A percentile compares a stretch with the other conserved stretches of the same genome.
These are phyloP conservation scores for Rhopalosiphum maidis DNA, from an alignment of 1,140 invertebrate species.

Conservation along the genomic window DNA sequence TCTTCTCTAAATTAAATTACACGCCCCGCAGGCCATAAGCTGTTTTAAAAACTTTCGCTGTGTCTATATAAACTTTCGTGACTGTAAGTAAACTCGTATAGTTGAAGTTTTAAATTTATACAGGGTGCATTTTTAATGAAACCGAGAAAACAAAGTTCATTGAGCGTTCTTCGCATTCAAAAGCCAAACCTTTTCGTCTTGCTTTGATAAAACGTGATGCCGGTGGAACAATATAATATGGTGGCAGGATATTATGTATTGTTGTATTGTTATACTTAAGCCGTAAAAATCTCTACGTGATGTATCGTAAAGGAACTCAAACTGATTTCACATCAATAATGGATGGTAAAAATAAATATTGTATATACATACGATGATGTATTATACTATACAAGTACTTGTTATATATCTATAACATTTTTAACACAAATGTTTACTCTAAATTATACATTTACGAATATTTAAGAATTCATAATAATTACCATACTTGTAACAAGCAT, in stretches of 20 bases:
- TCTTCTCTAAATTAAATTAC: conserved; percentile 32
- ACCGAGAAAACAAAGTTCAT: background rate
- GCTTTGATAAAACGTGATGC: background rate
- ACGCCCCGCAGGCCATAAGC: background rate
- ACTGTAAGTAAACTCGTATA: background rate
- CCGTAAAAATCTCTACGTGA: background rate
- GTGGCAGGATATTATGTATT: background rate
- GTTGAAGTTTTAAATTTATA: background rate
- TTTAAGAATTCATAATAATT: too few relatives aligned
- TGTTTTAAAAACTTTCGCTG: background rate
- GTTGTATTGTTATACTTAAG: background rate
- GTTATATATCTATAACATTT: too few relatives aligned
- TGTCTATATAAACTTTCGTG: background rate
- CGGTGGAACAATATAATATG: background rate
- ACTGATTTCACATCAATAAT: too few relatives aligned
- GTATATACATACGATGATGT: too few relatives aligned
- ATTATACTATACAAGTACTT: too few relatives aligned
- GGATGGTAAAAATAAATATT: too few relatives aligned
- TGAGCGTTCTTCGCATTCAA: background rate
- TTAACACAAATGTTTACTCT: too few relatives aligned
- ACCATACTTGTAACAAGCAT: too few relatives aligned
- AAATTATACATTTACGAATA: too few relatives aligned
- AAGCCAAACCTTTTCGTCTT: background rate
- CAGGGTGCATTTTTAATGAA: background rate
- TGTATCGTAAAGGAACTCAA: too few relatives aligned